phyloP scores from a whole-genome alignment of 2,888 invertebrate species.

The Acanthosepion pharaonis region DNA sequence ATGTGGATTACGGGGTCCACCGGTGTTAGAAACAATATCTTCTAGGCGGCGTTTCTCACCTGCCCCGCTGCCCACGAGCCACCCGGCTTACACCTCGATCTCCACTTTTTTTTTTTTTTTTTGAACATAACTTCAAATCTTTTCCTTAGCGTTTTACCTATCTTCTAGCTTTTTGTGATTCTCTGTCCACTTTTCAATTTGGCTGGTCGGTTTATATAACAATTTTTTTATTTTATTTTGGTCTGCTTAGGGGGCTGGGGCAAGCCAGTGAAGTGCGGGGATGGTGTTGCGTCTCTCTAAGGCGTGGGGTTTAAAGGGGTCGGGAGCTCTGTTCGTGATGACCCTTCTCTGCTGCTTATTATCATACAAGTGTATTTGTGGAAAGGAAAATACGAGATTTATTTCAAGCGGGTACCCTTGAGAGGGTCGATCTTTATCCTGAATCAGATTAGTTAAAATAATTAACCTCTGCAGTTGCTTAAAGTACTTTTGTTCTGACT shows the following conservation, averaged over 20 bases:
- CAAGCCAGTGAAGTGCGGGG: neutral
- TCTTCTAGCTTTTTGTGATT: neutral
- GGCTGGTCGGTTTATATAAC: neutral
- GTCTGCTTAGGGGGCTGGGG: neutral
- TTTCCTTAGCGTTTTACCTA: neutral
- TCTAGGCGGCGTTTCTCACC: neutral
- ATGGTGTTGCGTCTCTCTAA: neutral
- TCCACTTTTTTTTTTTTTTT: neutral
- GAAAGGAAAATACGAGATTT: neutral
- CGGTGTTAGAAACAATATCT: constrained; percentile 23
- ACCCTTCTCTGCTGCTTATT: neutral
- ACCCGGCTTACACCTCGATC: neutral
- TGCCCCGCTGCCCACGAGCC: neutral
- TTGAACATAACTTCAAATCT: neutral
- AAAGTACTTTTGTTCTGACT: too few relatives aligned
- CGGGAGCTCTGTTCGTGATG: neutral
- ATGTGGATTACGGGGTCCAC: constrained; percentile 6
- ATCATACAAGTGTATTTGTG: neutral
- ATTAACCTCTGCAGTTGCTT: too few relatives aligned
- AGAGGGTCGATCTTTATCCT: neutral
- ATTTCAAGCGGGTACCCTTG: neutral
- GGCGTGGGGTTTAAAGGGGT: neutral
- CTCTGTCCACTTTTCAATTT: neutral
- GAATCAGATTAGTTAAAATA: neutral
- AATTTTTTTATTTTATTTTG: neutral